These are phyloP conservation scores for Erebia epiphron DNA, from an alignment of 2,888 invertebrate species.

Conservation along the genomic window DNA sequence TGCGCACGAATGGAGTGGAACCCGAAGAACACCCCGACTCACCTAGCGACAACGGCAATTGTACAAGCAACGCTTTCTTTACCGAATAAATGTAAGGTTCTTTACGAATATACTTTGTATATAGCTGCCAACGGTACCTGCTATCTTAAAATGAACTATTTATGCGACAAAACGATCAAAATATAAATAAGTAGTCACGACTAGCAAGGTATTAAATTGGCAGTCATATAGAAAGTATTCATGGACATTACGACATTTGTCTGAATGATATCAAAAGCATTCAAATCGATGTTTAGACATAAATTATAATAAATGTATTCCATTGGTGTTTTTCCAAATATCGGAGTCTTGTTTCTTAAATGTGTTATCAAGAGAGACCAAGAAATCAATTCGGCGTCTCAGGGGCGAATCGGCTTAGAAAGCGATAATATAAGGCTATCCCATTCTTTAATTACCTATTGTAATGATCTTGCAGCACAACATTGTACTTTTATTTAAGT, in stretches of 20 bases:
- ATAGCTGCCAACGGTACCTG: conserved; percentile 31
- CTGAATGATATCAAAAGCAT: conserved; percentile 36
- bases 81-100: conserved; percentile 57
- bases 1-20: conserved; percentile 83
- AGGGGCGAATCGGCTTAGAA: conserved; percentile 28
- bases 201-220: neutral
- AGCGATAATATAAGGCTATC: conserved; percentile 31
- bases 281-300: conserved; percentile 50
- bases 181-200: neutral
- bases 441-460: conserved; percentile 30
- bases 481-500: no score
- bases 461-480: neutral
- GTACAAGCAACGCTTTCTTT: conserved; percentile 85
- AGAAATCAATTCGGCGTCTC: conserved; percentile 28
- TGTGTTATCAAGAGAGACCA: conserved; percentile 30
- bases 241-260: conserved; percentile 24
- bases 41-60: conserved; percentile 82
- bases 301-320: conserved; percentile 44
- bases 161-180: no score
- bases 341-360: conserved; percentile 25
- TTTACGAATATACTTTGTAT: conserved; percentile 14
- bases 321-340: conserved; percentile 39
- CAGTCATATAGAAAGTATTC: conserved; percentile 15
- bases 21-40: conserved; percentile 85
- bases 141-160: neutral